A percentile compares a stretch with the other conserved stretches of the same genome.
These are phyloP conservation scores for Cheumatopsyche charites DNA, from an alignment of 1,140 invertebrate species.

Conservation along the genomic window DNA sequence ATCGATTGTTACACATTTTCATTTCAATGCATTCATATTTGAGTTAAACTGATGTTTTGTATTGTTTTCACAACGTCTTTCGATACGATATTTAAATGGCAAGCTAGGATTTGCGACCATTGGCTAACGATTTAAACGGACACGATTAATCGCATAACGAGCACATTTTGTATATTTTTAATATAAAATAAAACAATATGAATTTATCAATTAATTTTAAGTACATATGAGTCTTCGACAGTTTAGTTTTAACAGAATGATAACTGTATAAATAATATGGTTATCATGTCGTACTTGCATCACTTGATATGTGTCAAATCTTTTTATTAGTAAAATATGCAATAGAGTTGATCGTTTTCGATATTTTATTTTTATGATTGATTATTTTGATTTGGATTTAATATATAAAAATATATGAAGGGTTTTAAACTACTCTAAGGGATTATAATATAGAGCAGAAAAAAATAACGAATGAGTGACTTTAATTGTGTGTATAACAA, in stretches of 20 bases:
- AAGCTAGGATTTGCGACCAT: constrained; percentile 41
- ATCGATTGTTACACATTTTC: too few species aligned
- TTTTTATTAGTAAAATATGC: not conserved
- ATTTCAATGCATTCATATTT: not conserved
- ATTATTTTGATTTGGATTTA: too few species aligned
- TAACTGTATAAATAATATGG: constrained; percentile 39
- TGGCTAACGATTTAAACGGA: constrained; percentile 46
- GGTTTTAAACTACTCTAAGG: too few species aligned
- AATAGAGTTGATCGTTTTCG: constrained; percentile 12
- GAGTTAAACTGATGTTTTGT: constrained; percentile 1
- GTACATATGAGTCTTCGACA: constrained; percentile 45
- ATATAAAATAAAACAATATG: constrained; percentile 42
- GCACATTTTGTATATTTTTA: constrained; percentile 50
- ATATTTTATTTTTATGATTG: not conserved
- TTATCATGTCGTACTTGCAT: not conserved
- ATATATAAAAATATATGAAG: too few species aligned
- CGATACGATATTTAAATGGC: constrained; percentile 36
- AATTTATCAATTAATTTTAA: constrained; percentile 40
- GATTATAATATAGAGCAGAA: too few species aligned
- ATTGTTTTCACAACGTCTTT: constrained; percentile 9
- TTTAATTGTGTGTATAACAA: too few species aligned
- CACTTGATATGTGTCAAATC: constrained; percentile 7
- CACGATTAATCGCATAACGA: constrained; percentile 43
- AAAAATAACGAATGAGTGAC: too few species aligned
- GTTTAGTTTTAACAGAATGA: constrained; percentile 38